phyloP scores from a whole-genome alignment of 2,113 vertebrate genomes.

The Pelvicachromis taeniatus region DNA sequence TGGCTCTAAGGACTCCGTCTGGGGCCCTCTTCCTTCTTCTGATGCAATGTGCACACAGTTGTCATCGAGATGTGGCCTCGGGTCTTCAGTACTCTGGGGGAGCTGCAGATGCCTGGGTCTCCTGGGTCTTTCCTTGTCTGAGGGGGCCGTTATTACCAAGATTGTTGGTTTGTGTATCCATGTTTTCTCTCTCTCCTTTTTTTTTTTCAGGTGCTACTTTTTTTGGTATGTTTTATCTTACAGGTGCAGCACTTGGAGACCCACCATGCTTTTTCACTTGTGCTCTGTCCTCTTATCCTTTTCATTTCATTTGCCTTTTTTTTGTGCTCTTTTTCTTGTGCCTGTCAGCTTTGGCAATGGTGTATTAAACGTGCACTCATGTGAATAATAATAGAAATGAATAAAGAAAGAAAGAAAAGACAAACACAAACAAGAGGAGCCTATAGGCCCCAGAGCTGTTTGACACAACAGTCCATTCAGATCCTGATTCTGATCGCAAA shows the following conservation, averaged over 20 bases:
- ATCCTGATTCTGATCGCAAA: background rate
- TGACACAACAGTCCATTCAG: background rate
- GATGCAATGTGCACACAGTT: background rate
- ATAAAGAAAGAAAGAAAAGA: background rate
- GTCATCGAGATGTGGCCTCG: background rate
- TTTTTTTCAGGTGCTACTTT: no score
- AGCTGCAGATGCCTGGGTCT: background rate
- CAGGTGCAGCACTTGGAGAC: background rate
- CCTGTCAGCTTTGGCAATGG: background rate
- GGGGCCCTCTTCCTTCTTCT: background rate
- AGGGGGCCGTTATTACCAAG: background rate
- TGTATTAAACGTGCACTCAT: background rate
- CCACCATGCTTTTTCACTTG: background rate
- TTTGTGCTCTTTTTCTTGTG: background rate
- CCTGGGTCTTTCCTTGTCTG: background rate
- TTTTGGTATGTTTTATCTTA: background rate
- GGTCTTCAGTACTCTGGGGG: background rate
- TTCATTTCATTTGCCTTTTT: background rate
- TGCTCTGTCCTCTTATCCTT: background rate
- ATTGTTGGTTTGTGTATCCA: background rate
- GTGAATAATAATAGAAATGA: background rate
- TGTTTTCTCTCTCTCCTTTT: no score
- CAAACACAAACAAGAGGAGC: background rate
- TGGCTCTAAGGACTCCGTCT: background rate
- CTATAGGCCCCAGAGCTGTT: background rate